Percentiles rank a stretch among this genome's conserved stretches.
These are phyloP conservation scores for Tympanoctomys barrerae DNA, from an alignment of 2,797 vertebrate species.

Conservation along the genomic window DNA sequence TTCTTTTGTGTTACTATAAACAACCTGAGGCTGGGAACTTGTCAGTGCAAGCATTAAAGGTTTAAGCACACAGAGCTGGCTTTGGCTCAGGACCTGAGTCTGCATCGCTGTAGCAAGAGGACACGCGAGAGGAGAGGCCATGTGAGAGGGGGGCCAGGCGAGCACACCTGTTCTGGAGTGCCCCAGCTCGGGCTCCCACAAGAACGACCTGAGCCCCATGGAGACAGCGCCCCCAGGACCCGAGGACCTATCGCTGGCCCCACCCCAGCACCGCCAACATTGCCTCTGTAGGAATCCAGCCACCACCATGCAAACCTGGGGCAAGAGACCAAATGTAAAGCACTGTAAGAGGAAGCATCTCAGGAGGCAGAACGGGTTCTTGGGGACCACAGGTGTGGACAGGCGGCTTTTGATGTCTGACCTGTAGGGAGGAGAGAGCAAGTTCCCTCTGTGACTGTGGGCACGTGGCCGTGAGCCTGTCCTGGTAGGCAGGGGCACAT, in stretches of 20 bases:
- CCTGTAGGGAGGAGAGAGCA: neutral
- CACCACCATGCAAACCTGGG: neutral
- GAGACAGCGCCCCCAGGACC: neutral
- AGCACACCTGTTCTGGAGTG: neutral
- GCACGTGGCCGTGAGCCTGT: neutral
- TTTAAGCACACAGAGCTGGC: neutral
- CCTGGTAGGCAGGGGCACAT: accelerated
- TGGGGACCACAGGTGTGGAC: neutral
- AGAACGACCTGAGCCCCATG: neutral
- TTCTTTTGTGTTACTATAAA: neutral
- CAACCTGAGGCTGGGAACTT: neutral
- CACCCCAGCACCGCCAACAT: neutral
- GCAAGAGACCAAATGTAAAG: neutral
- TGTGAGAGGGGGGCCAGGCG: neutral
- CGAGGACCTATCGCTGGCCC: neutral
- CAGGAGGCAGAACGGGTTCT: neutral
- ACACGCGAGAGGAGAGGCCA: neutral
- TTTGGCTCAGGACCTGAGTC: neutral
- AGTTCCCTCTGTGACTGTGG: neutral
- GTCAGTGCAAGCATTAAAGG: neutral
- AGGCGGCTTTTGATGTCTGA: neutral
- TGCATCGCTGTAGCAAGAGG: neutral
- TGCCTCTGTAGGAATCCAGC: no score
- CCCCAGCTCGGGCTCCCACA: neutral
- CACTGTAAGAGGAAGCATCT: neutral